These are phyloP conservation scores for Acrossocheilus wenchowensis DNA, from an alignment of 2,797 vertebrate species.

Conservation along the genomic window DNA sequence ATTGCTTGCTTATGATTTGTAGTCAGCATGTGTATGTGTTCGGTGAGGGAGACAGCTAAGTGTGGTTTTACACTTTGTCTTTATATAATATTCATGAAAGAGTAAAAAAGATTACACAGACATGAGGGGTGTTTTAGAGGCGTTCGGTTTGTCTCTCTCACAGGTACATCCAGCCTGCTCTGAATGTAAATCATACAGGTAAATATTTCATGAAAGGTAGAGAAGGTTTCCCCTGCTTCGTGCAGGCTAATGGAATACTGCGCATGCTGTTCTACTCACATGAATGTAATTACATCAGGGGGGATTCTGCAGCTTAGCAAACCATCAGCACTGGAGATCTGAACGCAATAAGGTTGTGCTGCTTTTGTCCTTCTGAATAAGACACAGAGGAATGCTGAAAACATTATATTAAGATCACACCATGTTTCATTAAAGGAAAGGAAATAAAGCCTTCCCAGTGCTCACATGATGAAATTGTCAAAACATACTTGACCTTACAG, in stretches of 20 bases:
- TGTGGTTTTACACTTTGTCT: neutral
- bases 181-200: constrained; percentile 69
- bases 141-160: constrained; percentile 34
- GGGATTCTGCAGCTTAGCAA: neutral
- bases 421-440: neutral
- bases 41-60: neutral
- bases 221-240: constrained; percentile 38
- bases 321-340: constrained; percentile 20
- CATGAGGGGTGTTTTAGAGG: constrained; percentile 15
- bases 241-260: constrained; percentile 70
- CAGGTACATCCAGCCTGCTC: constrained; percentile 42
- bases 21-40: neutral
- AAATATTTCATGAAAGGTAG: constrained; percentile 72
- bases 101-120: constrained; percentile 34
- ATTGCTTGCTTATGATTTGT: neutral
- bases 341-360: constrained; percentile 3
- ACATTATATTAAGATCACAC: constrained; percentile 1
- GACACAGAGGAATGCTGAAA: neutral
- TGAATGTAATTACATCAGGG: constrained; percentile 67
- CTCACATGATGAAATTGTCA: neutral
- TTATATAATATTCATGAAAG: constrained; percentile 34
- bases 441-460: neutral
- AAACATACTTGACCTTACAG: constrained; percentile 11
- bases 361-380: constrained; percentile 22
- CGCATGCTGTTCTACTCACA: constrained; percentile 59